A percentile compares a stretch with the other conserved stretches of the same genome.
Evolutionary conservation across 2,113 vertebrate species (phyloP).

Genomic region (Climacteris rufus): DNA sequence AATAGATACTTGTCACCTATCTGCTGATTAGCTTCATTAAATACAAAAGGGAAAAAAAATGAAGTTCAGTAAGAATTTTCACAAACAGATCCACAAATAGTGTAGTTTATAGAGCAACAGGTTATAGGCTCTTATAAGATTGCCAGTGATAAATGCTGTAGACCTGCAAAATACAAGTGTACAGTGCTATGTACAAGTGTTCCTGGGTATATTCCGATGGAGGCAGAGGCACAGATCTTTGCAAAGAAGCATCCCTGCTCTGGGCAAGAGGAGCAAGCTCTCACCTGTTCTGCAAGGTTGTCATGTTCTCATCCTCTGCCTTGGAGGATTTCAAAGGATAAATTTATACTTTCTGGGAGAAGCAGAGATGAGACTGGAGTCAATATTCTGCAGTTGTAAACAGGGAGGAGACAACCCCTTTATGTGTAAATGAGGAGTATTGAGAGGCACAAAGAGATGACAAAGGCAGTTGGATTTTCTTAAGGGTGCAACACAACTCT

Average conservation of each 20-base stretch:
- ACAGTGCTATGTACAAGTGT: background rate
- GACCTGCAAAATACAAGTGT: background rate
- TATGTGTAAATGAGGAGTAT: background rate
- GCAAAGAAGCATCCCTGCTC: background rate
- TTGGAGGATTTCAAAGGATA: background rate
- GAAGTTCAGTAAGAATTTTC: background rate
- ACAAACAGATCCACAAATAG: background rate
- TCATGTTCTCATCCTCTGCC: background rate
- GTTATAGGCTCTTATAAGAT: background rate
- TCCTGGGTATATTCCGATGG: background rate
- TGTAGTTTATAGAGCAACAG: background rate
- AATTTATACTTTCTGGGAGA: background rate
- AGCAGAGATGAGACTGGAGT: background rate
- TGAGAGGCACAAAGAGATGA: background rate
- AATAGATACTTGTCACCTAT: background rate
- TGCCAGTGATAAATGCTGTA: background rate
- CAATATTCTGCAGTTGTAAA: background rate
- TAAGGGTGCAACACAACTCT: background rate
- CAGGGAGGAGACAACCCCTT: accelerated
- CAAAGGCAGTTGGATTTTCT: background rate
- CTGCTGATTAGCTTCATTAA: background rate
- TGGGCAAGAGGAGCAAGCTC: background rate
- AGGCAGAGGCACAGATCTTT: background rate
- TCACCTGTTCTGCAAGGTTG: background rate
- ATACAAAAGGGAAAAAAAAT: background rate